Evolutionary conservation across 2,888 invertebrate species (phyloP).

Genomic region (Amphimallon solstitiale): DNA sequence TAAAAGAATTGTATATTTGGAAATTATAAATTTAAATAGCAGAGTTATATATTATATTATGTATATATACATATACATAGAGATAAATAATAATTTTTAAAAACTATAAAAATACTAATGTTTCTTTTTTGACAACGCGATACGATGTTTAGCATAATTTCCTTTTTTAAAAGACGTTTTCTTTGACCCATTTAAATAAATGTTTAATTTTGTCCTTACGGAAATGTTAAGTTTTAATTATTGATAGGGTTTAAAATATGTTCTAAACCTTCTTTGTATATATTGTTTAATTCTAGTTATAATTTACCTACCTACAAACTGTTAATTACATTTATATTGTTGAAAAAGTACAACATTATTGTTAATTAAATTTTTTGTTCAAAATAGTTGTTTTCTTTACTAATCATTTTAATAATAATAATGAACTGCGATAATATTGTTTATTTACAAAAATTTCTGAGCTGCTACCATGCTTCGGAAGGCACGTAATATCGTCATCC

Average conservation of each 20-base stretch:
- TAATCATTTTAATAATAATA: neutral
- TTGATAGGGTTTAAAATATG: constrained; percentile 27
- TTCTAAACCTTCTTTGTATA: constrained; percentile 49
- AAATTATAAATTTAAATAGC: constrained; percentile 27
- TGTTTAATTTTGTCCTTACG: constrained; percentile 24
- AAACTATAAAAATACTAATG: constrained; percentile 20
- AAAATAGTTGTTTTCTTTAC: neutral
- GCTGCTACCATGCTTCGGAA: too few species aligned
- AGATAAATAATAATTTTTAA: constrained; percentile 26
- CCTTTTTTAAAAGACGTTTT: neutral
- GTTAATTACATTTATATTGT: constrained; percentile 59
- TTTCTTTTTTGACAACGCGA: neutral
- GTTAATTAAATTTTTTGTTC: constrained; percentile 52
- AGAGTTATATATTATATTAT: constrained; percentile 26
- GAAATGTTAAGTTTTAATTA: constrained; percentile 37
- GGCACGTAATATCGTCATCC: too few species aligned
- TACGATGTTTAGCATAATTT: neutral
- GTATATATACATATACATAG: constrained; percentile 16
- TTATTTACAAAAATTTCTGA: too few species aligned
- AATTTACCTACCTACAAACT: constrained; percentile 49
- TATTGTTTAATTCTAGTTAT: constrained; percentile 51
- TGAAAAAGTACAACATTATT: constrained; percentile 57
- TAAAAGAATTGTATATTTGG: constrained; percentile 34
- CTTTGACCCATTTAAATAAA: constrained; percentile 33
- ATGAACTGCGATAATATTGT: too few species aligned